These are phyloP conservation scores for Sebastes alutus DNA, from an alignment of 2,797 vertebrate species.

Conservation along the genomic window DNA sequence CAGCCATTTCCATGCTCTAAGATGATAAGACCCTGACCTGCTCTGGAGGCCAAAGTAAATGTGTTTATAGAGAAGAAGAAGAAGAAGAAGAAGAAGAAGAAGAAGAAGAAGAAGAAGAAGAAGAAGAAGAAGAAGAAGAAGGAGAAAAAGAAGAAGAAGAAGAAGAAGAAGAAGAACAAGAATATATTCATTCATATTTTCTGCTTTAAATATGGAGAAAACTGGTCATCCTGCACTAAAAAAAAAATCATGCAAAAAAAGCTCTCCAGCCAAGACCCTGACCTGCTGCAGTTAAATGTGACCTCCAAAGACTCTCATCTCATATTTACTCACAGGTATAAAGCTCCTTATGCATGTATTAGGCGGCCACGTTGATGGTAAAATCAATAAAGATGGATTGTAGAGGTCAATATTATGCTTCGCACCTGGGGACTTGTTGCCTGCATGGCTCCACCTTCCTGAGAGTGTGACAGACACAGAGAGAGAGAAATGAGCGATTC, in stretches of 20 bases:
- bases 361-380: slow-evolving; percentile 59
- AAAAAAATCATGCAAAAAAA: neutral
- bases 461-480: slow-evolving; percentile 14
- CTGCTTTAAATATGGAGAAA: neutral
- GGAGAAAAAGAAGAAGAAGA: neutral
- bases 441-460: slow-evolving; percentile 29
- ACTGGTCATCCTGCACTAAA: neutral
- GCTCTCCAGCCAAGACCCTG: neutral
- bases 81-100: neutral
- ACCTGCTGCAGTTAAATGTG: slow-evolving; percentile 41
- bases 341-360: slow-evolving; percentile 71
- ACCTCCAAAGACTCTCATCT: slow-evolving; percentile 55
- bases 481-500: slow-evolving; percentile 50
- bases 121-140: neutral
- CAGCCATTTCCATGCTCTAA: no score
- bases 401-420: slow-evolving; percentile 67
- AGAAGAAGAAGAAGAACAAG: neutral
- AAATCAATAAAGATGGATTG: slow-evolving; percentile 78
- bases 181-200: neutral
- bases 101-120: neutral
- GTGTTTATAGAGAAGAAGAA: slow-evolving; percentile 30
- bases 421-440: slow-evolving; percentile 76
- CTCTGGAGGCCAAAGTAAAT: slow-evolving; percentile 79
- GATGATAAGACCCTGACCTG: no score
- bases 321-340: slow-evolving; percentile 74